Evolutionary conservation across 2,888 invertebrate species (phyloP), one percentile per base, ranked within the genome.

Genomic region (Oscheius sp.): DNA sequence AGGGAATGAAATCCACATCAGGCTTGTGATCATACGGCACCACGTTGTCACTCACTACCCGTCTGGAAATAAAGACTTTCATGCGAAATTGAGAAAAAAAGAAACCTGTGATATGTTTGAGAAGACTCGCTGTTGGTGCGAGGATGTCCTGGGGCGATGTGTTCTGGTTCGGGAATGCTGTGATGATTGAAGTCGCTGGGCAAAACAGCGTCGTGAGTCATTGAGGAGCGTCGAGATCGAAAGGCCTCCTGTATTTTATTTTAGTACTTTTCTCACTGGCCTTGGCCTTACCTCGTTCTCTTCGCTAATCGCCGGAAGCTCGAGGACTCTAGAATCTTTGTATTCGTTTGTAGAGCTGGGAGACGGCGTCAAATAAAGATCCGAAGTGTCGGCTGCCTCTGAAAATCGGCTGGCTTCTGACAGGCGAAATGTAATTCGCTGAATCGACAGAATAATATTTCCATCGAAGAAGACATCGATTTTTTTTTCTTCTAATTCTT

Each of bases 41-140:
- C 20, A 17, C 34, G n/a, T 61, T 61, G 27, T 68, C 68, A 23
- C 68, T 68, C 23, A 68, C 61, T 2, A 61, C 68, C n/a, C 68
- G 31, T 17, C 68, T 61, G 34, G 5, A 46, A 67, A 48, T 17
- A 46, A 10, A 37, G 10, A 37, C 15, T 37, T 37, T 37, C 8
- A 10, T 10, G 37, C 15, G 15, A 25, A 53, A 53, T 6, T n/a
- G 4, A 8, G 23, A n/a, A 45, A 17, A n/a, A 15, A 42, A 46
- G 31, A 17, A 6, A 34, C 61, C n/a, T 39, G n/a, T n/a, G n/a
- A n/a, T n/a, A n/a, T n/a, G n/a, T n/a, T n/a, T n/a, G n/a, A n/a
- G n/a, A n/a, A n/a, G n/a, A n/a, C n/a, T n/a, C n/a, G n/a, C n/a
- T n/a, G n/a, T n/a, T n/a, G n/a, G n/a, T n/a, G n/a, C n/a, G n/a